phyloP scores from a whole-genome alignment of 64 coral and sea anemone genomes.

The Platygyra sinensis region DNA sequence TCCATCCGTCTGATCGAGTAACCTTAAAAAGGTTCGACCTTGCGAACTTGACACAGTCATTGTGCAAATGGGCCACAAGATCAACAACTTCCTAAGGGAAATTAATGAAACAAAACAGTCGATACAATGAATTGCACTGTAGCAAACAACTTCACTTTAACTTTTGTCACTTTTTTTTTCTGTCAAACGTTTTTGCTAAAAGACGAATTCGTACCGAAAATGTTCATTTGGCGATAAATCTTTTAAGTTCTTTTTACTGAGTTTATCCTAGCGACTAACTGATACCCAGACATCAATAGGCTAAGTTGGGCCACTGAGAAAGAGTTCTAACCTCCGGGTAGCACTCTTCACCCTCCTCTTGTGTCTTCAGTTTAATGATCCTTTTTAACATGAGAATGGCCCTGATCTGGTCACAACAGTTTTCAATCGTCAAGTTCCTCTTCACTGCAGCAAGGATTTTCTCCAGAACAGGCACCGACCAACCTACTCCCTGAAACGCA shows the following conservation, averaged over 20 bases:
- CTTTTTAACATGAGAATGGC: constrained; percentile 37
- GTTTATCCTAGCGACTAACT: too few species aligned
- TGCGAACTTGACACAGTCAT: constrained; percentile 59
- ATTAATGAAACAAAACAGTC: background rate
- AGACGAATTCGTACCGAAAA: too few species aligned
- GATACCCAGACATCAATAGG: too few species aligned
- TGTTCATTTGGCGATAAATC: too few species aligned
- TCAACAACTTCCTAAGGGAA: constrained; percentile 49
- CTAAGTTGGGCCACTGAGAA: background rate
- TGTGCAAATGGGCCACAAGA: constrained; percentile 37
- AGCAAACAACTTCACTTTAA: background rate
- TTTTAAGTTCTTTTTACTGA: too few species aligned
- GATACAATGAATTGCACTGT: background rate
- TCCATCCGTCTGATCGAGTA: constrained; percentile 56
- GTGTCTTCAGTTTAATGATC: constrained; percentile 5
- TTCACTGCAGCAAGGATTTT: constrained; percentile 70
- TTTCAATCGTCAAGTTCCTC: constrained; percentile 57
- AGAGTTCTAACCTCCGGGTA: constrained; percentile 46
- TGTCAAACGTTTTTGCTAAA: too few species aligned
- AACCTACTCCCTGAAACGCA: constrained; percentile 79
- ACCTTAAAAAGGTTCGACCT: constrained; percentile 68
- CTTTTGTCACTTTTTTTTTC: too few species aligned
- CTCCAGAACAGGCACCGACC: constrained; percentile 80
- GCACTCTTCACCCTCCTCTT: constrained; percentile 17
- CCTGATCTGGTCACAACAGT: constrained; percentile 65